Base-by-base conservation (phyloP, 2,888 invertebrate genomes). In the Polyommatus icarus region DNA sequence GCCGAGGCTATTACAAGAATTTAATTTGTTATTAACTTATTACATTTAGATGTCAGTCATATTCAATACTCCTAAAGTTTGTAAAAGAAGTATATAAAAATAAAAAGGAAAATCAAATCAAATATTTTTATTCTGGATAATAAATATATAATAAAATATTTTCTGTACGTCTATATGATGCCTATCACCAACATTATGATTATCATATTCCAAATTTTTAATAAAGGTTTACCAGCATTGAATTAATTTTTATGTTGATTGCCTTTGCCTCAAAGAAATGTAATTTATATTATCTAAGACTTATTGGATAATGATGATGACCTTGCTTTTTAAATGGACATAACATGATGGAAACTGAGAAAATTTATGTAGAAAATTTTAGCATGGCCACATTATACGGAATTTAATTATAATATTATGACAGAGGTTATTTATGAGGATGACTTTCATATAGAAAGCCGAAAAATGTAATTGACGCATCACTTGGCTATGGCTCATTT, bases 341-440 rank as follows among this genome's bases (percentile, higher is more conserved):
- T 54, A 50, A 36, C 4, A 46, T 75, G 24, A 24, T 29, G 75
- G 46, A 73, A 73, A 46, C n/a, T n/a, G 46, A 46, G 73, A 40
- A 73, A 73, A 46, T 73, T 46, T 73, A 46, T 20, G 73, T 73
- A 73, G 73, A 73, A 73, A 46, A 73, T 40, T 73, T 73, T 84
- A 78, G 46, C 79, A 77, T 76, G 61, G 29, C 36, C 8, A 61
- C 29, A 75, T 72, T 40, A 61, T 67, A 61, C 12, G 61, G 24
- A 72, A 73, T 78, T 77, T 76, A 29, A 73, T 73, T 79, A 79
- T 1, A 24, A 24, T 79, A 61, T 78, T 54, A 76, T 78, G 79
- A 78, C 77, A 80, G 77, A 75, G 77, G 79, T 80, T 78, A 79
- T 77, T 77, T 77, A 32, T 71, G 54, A 76, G 5, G 32, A 80